Conservation (phyloP, 2,888 invertebrate genomes). For the Heteromurus nitidus region DNA sequence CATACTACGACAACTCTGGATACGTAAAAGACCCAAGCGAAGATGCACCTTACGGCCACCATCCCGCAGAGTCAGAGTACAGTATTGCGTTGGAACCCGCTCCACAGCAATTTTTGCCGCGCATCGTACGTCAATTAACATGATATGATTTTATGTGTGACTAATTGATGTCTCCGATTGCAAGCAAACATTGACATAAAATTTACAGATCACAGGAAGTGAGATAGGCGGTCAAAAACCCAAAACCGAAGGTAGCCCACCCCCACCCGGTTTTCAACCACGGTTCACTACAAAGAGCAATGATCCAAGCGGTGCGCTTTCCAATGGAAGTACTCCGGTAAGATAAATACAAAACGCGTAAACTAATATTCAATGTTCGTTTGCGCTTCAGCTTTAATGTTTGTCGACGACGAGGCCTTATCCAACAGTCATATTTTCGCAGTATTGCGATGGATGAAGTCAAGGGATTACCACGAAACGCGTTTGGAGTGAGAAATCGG, state of each 20-base stretch:
- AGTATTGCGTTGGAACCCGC: conserved; percentile 17
- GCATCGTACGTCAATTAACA: conserved; percentile 19
- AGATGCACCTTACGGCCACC: background rate
- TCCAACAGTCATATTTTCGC: no score
- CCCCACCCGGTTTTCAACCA: background rate
- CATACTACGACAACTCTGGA: background rate
- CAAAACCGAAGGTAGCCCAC: background rate
- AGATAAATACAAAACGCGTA: background rate
- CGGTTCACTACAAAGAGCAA: no score
- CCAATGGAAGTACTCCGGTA: no score
- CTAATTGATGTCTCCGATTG: background rate
- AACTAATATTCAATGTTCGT: no score
- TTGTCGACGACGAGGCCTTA: no score
- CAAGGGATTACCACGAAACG: no score
- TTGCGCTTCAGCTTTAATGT: no score
- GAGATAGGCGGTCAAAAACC: conserved; percentile 25
- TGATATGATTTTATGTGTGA: background rate
- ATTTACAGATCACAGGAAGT: conserved; percentile 28
- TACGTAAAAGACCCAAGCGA: background rate
- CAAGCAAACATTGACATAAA: no score
- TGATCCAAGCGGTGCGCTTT: no score
- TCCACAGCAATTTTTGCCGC: conserved; percentile 22
- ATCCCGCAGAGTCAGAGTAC: background rate
- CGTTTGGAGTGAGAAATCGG: no score
- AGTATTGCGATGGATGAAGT: no score